phyloP scores from a whole-genome alignment of 2,113 vertebrate species.

The Sorex fumeus region DNA sequence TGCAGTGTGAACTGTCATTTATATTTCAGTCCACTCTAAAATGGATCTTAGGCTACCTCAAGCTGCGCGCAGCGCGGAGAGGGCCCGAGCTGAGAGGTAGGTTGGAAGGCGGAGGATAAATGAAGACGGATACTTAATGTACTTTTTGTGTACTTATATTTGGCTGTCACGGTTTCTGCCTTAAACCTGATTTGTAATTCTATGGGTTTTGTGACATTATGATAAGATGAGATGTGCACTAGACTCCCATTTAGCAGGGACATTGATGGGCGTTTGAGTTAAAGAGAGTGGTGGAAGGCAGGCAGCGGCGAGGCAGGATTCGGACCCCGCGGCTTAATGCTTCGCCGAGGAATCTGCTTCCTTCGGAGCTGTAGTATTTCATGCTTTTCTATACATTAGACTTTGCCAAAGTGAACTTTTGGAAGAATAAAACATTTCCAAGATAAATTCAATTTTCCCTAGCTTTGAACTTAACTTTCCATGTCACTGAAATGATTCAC shows the following conservation, averaged over 20 bases:
- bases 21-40: conserved; percentile 93
- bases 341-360: conserved; percentile 65
- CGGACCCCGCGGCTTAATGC: conserved; percentile 85
- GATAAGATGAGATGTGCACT: conserved; percentile 87
- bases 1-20: conserved; percentile 94
- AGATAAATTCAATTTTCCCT: conserved; percentile 75
- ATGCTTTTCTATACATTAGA: conserved; percentile 78
- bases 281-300: conserved; percentile 78
- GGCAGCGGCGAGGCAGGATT: conserved; percentile 75
- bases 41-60: conserved; percentile 92
- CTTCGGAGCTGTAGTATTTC: conserved; percentile 75
- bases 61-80: conserved; percentile 85
- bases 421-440: conserved; percentile 76
- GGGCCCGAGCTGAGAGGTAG: conserved; percentile 86
- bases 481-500: conserved; percentile 57
- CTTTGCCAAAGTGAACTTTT: conserved; percentile 83
- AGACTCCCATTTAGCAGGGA: conserved; percentile 90
- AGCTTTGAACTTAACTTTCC: conserved; percentile 40
- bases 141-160: conserved; percentile 94
- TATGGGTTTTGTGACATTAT: conserved; percentile 90
- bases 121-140: conserved; percentile 97
- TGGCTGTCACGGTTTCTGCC: conserved; percentile 92
- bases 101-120: conserved; percentile 90
- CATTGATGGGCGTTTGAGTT: conserved; percentile 87
- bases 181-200: conserved; percentile 92